These are phyloP conservation scores for Coilia nasus DNA, from an alignment of 2,797 vertebrate species.

Conservation along the genomic window DNA sequence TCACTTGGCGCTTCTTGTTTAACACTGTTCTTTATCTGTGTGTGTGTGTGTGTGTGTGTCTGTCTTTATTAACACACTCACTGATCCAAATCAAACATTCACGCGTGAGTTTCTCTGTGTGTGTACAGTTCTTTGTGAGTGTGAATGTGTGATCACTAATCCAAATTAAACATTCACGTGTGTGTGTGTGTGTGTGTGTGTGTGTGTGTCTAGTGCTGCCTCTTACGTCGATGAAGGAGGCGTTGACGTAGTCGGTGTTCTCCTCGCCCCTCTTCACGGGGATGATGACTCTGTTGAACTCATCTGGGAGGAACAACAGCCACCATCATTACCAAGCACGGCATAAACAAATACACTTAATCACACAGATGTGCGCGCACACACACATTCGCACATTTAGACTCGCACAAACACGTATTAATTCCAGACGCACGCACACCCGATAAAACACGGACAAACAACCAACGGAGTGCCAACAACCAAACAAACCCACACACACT, in stretches of 20 bases:
- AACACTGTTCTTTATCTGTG: conserved; percentile 13
- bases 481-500: conserved; percentile 48
- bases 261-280: conserved; percentile 97
- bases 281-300: conserved; percentile 99
- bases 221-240: conserved; percentile 97
- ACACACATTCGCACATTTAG: not conserved
- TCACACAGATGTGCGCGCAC: not conserved
- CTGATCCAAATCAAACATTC: no score
- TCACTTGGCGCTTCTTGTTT: no score
- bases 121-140: not conserved
- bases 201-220: not conserved
- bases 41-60: conserved; percentile 21
- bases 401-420: not conserved
- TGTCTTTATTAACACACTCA: no score
- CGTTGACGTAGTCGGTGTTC: conserved; percentile 96
- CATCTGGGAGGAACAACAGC: conserved; percentile 75
- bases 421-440: not conserved
- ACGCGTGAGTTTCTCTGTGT: not conserved
- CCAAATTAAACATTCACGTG: no score
- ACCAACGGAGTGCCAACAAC: not conserved
- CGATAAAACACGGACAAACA: not conserved
- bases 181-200: conserved; percentile 9
- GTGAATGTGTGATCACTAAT: not conserved
- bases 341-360: not conserved
- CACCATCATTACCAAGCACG: not conserved